Base-by-base conservation (phyloP, 2,888 invertebrate species). In the Ophioninae sp. region DNA sequence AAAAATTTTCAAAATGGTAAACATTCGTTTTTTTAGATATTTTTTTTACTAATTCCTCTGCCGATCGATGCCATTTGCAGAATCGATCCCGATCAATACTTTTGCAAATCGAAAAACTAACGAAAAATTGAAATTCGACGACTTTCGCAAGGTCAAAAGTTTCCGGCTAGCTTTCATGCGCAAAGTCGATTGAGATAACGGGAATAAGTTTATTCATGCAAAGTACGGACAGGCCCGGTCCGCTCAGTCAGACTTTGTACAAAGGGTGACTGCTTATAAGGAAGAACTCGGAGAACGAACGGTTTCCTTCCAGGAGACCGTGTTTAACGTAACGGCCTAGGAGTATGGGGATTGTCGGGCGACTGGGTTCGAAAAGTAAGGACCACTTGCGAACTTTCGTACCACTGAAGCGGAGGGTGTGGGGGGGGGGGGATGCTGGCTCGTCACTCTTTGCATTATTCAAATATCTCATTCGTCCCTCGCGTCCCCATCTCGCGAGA, bases 381-480 rank as follows among this genome's bases (percentile, higher is more conserved):
- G 63, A 68, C 61, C 56, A 64, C 81, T 75, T 68, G 74, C 56
- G 44, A 75, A 76, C 81, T 84, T 82, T 79, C 22, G n/a, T n/a
- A n/a, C n/a, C n/a, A n/a, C n/a, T n/a, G n/a, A 58, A 71, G 67
- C 75, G 79, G 78, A 69, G n/a, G n/a, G n/a, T n/a, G n/a, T n/a
- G n/a, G n/a, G n/a, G n/a, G n/a, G n/a, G n/a, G n/a, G n/a, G n/a
- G n/a, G n/a, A n/a, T n/a, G n/a, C n/a, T n/a, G 76, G 63, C 72
- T 82, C 75, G 59, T 37, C 61, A 39, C 73, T 39, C 56, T 82
- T 75, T 85, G 80, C 78, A 86, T 86, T 83, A 86, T 86, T 85
- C 82, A 86, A 69, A 77, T 67, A 56, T 56, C 76, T 79, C 73
- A 72, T 79, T 69, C 79, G 58, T 44, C 56, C 79, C 69, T 71